A percentile compares a stretch with the other conserved stretches of the same genome.
Evolutionary conservation across 2,888 invertebrate species (phyloP).

Genomic region (Synergus itoensis): DNA sequence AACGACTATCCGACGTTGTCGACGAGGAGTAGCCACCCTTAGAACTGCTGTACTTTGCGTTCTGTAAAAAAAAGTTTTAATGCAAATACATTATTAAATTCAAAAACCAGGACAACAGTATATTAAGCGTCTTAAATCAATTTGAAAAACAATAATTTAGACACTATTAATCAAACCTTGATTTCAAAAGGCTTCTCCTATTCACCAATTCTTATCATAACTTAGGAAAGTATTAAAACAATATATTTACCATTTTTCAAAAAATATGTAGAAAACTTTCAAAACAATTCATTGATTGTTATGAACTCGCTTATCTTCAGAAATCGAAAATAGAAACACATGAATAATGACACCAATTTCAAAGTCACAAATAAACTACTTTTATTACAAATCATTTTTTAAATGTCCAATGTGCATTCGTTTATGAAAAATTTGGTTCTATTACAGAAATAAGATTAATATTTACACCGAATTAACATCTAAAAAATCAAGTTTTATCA

Average conservation of each 20-base stretch:
- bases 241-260: background rate
- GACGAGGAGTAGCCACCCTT: slow-evolving; percentile 83
- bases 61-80: slow-evolving; percentile 79
- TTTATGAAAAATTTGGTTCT: background rate
- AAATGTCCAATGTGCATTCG: background rate
- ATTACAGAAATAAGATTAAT: background rate
- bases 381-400: background rate
- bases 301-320: background rate
- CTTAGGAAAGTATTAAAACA: background rate
- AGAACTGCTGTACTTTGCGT: slow-evolving; percentile 89
- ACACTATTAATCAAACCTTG: too few relatives aligned
- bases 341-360: background rate
- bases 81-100: background rate
- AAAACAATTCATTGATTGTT: background rate
- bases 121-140: background rate
- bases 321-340: background rate
- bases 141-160: too few relatives aligned
- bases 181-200: too few relatives aligned
- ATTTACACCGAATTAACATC: background rate
- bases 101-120: background rate
- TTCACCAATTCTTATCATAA: background rate
- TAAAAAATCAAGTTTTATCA: background rate
- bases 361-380: background rate
- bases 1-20: slow-evolving; percentile 79
- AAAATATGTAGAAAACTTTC: background rate